Conservation (phyloP, 2,888 invertebrate species). For the Quadroppia sp. region DNA sequence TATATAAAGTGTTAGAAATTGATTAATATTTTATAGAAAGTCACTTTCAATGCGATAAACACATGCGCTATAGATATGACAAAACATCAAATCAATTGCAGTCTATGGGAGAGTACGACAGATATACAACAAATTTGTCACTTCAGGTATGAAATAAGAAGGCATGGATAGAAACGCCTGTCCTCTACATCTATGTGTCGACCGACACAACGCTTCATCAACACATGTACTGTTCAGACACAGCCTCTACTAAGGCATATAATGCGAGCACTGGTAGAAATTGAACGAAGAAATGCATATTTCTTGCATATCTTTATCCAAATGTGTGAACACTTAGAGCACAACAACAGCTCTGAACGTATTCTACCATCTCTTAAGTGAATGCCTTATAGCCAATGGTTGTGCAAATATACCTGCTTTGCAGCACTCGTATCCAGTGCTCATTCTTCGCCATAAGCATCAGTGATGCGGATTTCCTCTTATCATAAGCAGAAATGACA, state of each 20-base stretch:
- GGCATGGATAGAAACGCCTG: neutral
- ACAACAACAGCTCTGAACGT: neutral
- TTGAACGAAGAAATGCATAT: neutral
- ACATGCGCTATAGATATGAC: neutral
- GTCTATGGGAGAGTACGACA: neutral
- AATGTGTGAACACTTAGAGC: constrained; percentile 22
- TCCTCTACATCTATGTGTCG: neutral
- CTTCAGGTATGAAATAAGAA: constrained; percentile 11
- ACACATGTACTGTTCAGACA: neutral
- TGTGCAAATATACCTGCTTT: constrained; percentile 32
- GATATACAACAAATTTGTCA: neutral
- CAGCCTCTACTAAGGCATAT: neutral
- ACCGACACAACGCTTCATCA: constrained; percentile 10
- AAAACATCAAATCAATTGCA: neutral
- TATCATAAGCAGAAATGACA: constrained; percentile 35
- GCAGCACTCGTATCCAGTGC: neutral
- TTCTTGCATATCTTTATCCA: constrained; percentile 30
- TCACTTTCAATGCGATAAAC: neutral
- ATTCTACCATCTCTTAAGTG: neutral
- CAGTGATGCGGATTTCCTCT: constrained; percentile 36
- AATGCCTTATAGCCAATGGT: constrained; percentile 24
- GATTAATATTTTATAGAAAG: neutral
- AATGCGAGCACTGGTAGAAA: constrained; percentile 18
- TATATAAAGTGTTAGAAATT: neutral
- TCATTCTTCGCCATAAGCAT: constrained; percentile 32